A percentile compares a stretch with the other conserved stretches of the same genome.
These are phyloP conservation scores for Mnemiopsis leidyi DNA, from an alignment of 37 sponge, comb jelly and placozoan species.

Conservation along the genomic window DNA sequence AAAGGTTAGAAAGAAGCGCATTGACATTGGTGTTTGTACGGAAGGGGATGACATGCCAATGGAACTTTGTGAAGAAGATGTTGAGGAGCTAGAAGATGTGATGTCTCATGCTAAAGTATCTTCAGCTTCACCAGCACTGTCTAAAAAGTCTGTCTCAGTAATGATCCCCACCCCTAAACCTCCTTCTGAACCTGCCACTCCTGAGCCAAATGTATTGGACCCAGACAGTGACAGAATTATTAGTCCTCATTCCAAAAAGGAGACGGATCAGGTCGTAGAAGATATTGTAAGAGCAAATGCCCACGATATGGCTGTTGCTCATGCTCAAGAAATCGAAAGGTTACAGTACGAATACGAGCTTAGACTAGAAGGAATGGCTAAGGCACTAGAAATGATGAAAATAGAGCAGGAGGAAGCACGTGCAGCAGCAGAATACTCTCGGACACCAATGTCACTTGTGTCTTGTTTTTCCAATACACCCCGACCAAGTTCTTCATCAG, in stretches of 20 bases:
- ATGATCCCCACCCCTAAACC: conserved; percentile 52
- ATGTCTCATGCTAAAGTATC: background rate
- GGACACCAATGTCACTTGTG: conserved; percentile 38
- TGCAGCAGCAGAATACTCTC: background rate
- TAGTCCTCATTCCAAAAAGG: background rate
- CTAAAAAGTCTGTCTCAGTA: conserved; percentile 45
- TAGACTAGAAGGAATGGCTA: conserved; percentile 45
- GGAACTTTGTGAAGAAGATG: background rate
- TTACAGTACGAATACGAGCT: conserved; percentile 49
- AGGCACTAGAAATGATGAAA: conserved; percentile 46
- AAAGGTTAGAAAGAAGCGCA: conserved; percentile 14
- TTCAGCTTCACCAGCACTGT: conserved; percentile 32
- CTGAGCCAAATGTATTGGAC: background rate
- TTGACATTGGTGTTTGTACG: background rate
- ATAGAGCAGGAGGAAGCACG: background rate
- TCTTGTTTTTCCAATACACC: conserved; percentile 14
- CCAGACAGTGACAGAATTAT: background rate
- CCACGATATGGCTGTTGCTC: conserved; percentile 52
- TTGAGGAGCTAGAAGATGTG: background rate
- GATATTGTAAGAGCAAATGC: conserved; percentile 3
- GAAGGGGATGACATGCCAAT: background rate
- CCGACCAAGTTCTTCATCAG: background rate
- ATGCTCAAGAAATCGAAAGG: conserved; percentile 60
- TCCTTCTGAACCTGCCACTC: conserved; percentile 42
- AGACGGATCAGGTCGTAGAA: conserved; percentile 33